Percentiles rank a stretch among this genome's conserved stretches.
Conservation (phyloP, 2,888 invertebrate species). For the Crossocerus cetratus region DNA sequence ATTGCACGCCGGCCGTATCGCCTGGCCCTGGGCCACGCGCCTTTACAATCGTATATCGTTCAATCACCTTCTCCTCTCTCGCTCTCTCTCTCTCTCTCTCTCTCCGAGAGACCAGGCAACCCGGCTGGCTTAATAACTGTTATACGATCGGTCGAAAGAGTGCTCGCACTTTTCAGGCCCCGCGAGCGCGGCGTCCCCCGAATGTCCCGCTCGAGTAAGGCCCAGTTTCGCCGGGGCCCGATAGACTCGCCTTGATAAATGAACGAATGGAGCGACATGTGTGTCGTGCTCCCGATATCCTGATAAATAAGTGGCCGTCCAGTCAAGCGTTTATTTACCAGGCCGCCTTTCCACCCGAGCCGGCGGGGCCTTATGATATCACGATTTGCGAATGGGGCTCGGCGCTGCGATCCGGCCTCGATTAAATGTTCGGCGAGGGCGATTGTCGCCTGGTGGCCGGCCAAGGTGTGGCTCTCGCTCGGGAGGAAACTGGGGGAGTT, state of each 20-base stretch:
- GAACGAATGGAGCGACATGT: not conserved
- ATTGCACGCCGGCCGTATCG: conserved; percentile 45
- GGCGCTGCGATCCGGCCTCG: too few species aligned
- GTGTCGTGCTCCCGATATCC: conserved; percentile 1
- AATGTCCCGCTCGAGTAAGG: too few species aligned
- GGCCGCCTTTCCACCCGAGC: not conserved
- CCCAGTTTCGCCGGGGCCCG: conserved; percentile 54
- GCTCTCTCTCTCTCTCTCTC: conserved; percentile 15
- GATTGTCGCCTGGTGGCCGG: not conserved
- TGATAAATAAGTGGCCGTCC: not conserved
- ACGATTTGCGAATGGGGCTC: too few species aligned
- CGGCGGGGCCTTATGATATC: not conserved
- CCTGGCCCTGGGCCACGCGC: conserved; percentile 57
- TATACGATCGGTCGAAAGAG: not conserved
- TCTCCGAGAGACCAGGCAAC: not conserved
- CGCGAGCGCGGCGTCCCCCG: too few species aligned
- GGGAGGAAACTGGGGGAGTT: conserved; percentile 1
- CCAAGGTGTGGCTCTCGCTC: conserved; percentile 1
- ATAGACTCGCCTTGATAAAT: conserved; percentile 1
- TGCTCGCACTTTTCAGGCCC: too few species aligned
- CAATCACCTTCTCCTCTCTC: conserved; percentile 46
- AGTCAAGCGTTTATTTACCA: not conserved
- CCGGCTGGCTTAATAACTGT: not conserved
- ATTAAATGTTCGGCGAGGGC: not conserved
- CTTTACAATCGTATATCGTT: conserved; percentile 51